These are phyloP conservation scores for Melipona quadrifasciata DNA, from an alignment of 1,140 invertebrate species.

Conservation along the genomic window DNA sequence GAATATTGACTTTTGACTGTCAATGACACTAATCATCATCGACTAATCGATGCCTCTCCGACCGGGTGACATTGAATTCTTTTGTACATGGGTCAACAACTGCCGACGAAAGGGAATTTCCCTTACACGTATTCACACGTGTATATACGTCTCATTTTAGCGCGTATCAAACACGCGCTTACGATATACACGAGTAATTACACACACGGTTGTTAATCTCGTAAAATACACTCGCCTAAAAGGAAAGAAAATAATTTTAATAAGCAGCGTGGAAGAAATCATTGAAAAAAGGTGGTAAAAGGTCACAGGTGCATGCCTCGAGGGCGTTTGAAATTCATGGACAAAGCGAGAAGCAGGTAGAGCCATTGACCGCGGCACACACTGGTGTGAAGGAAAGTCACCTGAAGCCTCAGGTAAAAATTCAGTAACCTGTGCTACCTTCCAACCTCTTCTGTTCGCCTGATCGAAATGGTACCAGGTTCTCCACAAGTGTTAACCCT, in stretches of 20 bases:
- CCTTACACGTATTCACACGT: neutral
- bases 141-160: neutral
- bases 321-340: neutral
- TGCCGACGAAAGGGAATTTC: neutral
- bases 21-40: conserved; percentile 47
- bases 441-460: conserved; percentile 31
- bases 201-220: no score
- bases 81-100: rapidly evolving
- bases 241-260: neutral
- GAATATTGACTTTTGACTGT: conserved; percentile 59
- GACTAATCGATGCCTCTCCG: neutral
- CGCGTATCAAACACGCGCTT: no score
- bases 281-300: neutral
- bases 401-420: neutral
- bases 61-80: neutral
- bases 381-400: neutral
- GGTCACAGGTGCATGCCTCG: neutral
- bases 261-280: neutral
- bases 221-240: neutral
- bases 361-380: neutral
- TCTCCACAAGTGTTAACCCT: conserved; percentile 71
- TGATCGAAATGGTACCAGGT: conserved; percentile 68
- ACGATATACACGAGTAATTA: no score
- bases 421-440: neutral
- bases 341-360: neutral